A percentile compares a stretch with the other conserved stretches of the same genome.
Conservation (phyloP, 2,888 invertebrate genomes). For the Glomeris marginata region DNA sequence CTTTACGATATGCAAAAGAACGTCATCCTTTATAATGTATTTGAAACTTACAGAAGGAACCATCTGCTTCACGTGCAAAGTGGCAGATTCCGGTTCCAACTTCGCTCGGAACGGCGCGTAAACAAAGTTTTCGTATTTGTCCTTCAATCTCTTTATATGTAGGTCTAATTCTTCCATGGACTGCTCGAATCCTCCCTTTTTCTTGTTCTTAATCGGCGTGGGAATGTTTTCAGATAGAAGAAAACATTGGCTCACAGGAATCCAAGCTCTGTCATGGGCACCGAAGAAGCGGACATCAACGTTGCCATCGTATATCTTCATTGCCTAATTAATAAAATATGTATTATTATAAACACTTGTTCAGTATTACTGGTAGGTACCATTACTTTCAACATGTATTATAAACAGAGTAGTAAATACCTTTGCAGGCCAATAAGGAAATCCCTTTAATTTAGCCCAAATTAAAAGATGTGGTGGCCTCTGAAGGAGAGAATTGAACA, state of each 20-base stretch:
- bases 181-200: conserved; percentile 42
- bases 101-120: conserved; percentile 55
- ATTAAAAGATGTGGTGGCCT: conserved; percentile 72
- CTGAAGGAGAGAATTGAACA: conserved; percentile 25
- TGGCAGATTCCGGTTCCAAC: conserved; percentile 40
- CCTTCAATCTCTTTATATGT: conserved; percentile 55
- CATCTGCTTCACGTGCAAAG: conserved; percentile 6
- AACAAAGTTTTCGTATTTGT: conserved; percentile 53
- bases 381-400: too few relatives aligned
- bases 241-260: conserved; percentile 66
- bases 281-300: conserved; percentile 81
- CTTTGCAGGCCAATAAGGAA: conserved; percentile 96
- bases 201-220: conserved; percentile 38
- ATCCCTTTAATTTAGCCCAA: conserved; percentile 94
- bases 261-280: conserved; percentile 52
- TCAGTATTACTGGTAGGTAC: too few relatives aligned
- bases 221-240: conserved; percentile 55
- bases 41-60: background rate
- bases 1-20: too few relatives aligned
- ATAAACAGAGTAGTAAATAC: too few relatives aligned
- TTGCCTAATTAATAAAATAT: conserved; percentile 34
- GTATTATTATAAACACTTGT: conserved; percentile 1
- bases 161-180: conserved; percentile 58
- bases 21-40: too few relatives aligned
- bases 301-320: conserved; percentile 48